A percentile compares a stretch with the other conserved stretches of the same genome.
These are phyloP conservation scores for Pristionchus fissidentatus DNA, from an alignment of 2,888 invertebrate genomes.

Conservation along the genomic window DNA sequence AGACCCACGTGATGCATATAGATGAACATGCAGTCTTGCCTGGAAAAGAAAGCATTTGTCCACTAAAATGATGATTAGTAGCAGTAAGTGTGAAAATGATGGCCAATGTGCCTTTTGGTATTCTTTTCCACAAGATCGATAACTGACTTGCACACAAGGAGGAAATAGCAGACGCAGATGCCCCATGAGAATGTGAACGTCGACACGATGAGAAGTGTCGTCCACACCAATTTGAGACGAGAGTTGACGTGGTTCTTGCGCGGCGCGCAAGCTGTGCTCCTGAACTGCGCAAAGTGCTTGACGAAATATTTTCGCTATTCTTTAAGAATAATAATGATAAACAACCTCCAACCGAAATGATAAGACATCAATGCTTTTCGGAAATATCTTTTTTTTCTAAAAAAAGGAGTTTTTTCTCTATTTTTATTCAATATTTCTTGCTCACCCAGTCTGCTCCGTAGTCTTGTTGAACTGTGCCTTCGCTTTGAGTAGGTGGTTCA, in stretches of 20 bases:
- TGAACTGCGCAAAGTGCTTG: no score
- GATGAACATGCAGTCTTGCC: conserved; percentile 68
- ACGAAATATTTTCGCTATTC: no score
- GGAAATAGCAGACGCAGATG: conserved; percentile 70
- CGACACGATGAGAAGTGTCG: conserved; percentile 70
- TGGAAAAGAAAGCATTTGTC: not conserved
- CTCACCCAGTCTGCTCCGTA: conserved; percentile 11
- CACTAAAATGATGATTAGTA: no score
- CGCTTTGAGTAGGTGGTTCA: conserved; percentile 69
- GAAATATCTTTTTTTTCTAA: no score
- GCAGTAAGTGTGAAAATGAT: no score
- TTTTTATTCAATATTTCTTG: no score
- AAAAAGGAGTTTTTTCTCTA: no score
- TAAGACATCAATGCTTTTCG: not conserved
- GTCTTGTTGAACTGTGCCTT: conserved; percentile 68
- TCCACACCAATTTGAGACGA: conserved; percentile 71
- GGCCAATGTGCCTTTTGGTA: no score
- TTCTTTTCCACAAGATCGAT: no score
- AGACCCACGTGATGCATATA: conserved; percentile 63
- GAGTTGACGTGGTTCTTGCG: conserved; percentile 57
- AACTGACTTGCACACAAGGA: conserved; percentile 64
- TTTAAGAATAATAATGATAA: not conserved
- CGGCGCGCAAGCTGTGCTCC: conserved; percentile 19
- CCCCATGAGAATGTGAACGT: conserved; percentile 73
- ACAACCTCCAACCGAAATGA: not conserved